Conservation (phyloP, 2,113 vertebrate genomes). For the Clarias macrocephalus region DNA sequence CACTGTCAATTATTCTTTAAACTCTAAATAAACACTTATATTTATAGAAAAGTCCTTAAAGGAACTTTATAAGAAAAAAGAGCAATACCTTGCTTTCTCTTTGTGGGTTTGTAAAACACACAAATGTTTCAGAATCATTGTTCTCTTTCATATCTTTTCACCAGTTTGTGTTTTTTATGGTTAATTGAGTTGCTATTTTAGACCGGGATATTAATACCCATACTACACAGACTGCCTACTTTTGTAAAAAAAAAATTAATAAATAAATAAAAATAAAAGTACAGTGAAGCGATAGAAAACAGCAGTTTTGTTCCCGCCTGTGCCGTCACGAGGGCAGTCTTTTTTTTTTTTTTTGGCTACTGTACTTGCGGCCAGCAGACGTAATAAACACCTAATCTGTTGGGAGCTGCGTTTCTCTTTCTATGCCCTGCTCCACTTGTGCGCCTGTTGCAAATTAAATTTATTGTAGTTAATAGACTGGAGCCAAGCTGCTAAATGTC, state of each 20-base stretch:
- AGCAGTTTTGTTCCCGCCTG: constrained; percentile 62
- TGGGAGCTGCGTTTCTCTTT: constrained; percentile 21
- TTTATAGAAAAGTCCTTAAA: neutral
- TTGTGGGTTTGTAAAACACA: neutral
- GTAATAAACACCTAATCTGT: constrained; percentile 63
- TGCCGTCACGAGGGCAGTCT: constrained; percentile 64
- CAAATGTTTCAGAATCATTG: neutral
- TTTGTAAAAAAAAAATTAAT: neutral
- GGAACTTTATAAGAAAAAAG: neutral
- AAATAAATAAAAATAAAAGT: too few relatives aligned
- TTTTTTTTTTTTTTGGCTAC: constrained; percentile 69
- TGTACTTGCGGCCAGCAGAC: constrained; percentile 69
- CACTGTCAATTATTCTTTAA: neutral
- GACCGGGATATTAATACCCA: neutral
- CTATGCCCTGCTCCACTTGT: constrained; percentile 65
- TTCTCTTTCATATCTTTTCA: neutral
- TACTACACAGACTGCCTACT: neutral
- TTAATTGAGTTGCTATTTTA: neutral
- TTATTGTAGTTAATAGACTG: constrained; percentile 82
- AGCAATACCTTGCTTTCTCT: neutral
- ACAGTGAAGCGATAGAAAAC: constrained; percentile 4
- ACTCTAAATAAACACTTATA: neutral
- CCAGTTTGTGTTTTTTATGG: neutral
- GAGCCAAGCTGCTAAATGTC: constrained; percentile 79
- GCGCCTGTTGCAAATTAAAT: constrained; percentile 79